Conservation (phyloP, 2,888 invertebrate genomes). For the Lamproptera curius region DNA sequence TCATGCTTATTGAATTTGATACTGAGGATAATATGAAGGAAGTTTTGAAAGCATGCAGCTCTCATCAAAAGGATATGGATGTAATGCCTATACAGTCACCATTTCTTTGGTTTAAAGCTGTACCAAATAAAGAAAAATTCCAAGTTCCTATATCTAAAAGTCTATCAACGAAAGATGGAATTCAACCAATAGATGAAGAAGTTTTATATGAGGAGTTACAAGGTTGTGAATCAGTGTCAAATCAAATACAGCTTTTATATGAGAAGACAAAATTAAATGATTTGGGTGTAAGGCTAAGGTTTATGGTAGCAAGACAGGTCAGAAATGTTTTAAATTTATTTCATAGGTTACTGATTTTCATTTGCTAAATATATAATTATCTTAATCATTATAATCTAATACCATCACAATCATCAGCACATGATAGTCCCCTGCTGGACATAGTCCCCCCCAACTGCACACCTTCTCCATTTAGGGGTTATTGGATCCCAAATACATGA, state of each 20-base stretch:
- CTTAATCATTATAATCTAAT: too few relatives aligned
- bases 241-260: conserved; percentile 83
- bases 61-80: conserved; percentile 76
- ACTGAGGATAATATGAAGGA: conserved; percentile 71
- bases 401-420: too few relatives aligned
- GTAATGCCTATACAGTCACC: conserved; percentile 82
- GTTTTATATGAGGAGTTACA: conserved; percentile 64
- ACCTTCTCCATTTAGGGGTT: too few relatives aligned
- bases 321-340: too few relatives aligned
- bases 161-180: conserved; percentile 65
- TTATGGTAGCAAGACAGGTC: conserved; percentile 84
- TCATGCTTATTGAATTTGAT: conserved; percentile 86
- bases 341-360: too few relatives aligned
- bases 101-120: conserved; percentile 85
- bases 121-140: conserved; percentile 40
- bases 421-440: too few relatives aligned
- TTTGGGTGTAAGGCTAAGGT: conserved; percentile 84
- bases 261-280: conserved; percentile 83
- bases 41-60: conserved; percentile 74
- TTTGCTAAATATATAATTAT: too few relatives aligned
- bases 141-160: conserved; percentile 21
- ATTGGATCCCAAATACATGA: too few relatives aligned
- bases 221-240: conserved; percentile 75
- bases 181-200: conserved; percentile 52
- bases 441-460: too few relatives aligned